These are phyloP conservation scores for Nymphicus hollandicus DNA, from an alignment of 2,113 vertebrate genomes.

Conservation along the genomic window DNA sequence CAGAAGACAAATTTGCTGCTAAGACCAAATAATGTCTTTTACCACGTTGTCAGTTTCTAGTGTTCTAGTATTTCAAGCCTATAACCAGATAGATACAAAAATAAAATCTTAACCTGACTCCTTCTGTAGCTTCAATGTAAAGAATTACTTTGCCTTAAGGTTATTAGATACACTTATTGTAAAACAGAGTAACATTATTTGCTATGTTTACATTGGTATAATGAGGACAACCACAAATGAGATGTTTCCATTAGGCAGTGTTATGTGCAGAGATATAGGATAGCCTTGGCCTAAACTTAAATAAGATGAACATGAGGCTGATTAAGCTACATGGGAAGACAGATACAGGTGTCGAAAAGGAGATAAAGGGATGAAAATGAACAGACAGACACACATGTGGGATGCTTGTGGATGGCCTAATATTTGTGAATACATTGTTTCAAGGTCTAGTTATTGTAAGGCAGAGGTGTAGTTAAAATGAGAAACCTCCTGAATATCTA, in stretches of 20 bases:
- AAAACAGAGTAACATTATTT: background rate
- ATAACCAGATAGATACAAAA: background rate
- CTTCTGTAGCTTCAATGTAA: background rate
- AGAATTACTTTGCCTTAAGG: background rate
- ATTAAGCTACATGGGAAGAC: background rate
- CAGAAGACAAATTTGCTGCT: background rate
- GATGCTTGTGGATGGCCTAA: background rate
- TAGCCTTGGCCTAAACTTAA: background rate
- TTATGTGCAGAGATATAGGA: background rate
- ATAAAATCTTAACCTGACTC: background rate
- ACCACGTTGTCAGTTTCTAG: background rate
- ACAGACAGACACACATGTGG: background rate
- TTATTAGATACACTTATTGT: background rate
- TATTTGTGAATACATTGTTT: background rate
- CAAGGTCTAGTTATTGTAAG: background rate
- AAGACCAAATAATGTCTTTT: background rate
- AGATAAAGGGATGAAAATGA: background rate
- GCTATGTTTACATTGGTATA: background rate
- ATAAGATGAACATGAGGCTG: background rate
- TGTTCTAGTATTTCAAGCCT: background rate
- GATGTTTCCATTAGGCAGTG: background rate
- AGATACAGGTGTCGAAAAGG: background rate
- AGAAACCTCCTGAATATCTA: background rate
- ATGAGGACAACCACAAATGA: background rate
- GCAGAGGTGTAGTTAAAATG: background rate